Conservation (phyloP, 2,113 vertebrate genomes). For the Calidris pygmaea region DNA sequence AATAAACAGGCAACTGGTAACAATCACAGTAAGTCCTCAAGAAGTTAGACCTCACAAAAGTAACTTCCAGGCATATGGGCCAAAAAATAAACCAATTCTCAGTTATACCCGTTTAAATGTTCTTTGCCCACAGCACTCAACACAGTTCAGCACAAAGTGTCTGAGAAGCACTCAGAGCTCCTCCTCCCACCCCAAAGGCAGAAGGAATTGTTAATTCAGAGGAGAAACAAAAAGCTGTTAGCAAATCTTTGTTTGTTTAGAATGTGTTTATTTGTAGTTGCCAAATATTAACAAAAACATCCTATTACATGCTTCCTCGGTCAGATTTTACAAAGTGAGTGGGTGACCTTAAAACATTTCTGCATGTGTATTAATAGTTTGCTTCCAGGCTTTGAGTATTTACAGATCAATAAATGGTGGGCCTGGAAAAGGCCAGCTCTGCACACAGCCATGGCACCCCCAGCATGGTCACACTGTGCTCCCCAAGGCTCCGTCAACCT, state of each 20-base stretch:
- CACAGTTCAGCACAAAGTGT: neutral
- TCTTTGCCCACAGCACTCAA: neutral
- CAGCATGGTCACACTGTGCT: neutral
- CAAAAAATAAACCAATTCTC: neutral
- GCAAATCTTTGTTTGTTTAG: constrained; percentile 52
- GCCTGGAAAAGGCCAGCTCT: neutral
- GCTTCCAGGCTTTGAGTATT: neutral
- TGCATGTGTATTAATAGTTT: constrained; percentile 3
- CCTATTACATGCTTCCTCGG: constrained; percentile 33
- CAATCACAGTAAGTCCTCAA: neutral
- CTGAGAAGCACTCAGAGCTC: neutral
- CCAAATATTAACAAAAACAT: constrained; percentile 65
- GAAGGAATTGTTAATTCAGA: constrained; percentile 46
- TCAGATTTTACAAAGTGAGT: neutral
- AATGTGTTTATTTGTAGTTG: constrained; percentile 51
- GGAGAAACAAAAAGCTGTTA: constrained; percentile 48
- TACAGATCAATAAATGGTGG: neutral
- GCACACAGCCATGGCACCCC: neutral
- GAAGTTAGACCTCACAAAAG: neutral
- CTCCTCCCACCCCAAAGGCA: neutral
- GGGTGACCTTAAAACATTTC: constrained; percentile 50
- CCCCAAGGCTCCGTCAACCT: neutral
- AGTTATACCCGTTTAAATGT: neutral
- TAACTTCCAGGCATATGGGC: neutral
- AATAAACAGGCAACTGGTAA: neutral